Evolutionary conservation across 1,140 invertebrate species (phyloP), one percentile per base, ranked within the genome.

Genomic region (Atta cephalotes): DNA sequence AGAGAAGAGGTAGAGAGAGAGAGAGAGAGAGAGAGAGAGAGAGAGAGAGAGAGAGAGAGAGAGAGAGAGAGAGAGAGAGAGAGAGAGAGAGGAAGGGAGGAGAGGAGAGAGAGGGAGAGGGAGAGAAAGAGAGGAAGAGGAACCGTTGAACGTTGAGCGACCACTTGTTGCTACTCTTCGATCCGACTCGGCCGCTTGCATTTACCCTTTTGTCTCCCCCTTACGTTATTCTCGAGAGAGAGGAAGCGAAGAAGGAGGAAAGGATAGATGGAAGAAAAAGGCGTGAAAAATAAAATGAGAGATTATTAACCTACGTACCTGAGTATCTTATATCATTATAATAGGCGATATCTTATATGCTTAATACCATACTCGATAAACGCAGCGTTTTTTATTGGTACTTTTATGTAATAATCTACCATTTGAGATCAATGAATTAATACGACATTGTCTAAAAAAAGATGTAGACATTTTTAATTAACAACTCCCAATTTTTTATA

Each of bases 161-260:
- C 93, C 93, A 94, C 93, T 94, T 94, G 93, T 94, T 94, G 93
- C 93, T 94, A 89, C 80, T 66, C 91, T 91, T 92, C 91, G 92
- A 91, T 92, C 90, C 90, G 35, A 80, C 84, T 58, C 78, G 70
- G 31, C 39, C 49, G 66, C 21, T 81, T 53, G 51, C 80, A 77
- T 72, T 85, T 72, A 77, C 78, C 85, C 86, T 66, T 70, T 86
- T 87, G 62, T 81, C 56, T 84, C 31, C 18, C 60, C 60, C 35
- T 18, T 21, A 9, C 53, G 9, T 56, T 35, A 71, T 71, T 45
- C 39, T 45, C 39, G 51, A 72, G 21, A 84, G 45, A 58, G n/a
- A 81, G 21, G 28, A 10, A 65, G 49, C 1, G 16, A 16, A 28
- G 6, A 45, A 53, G 25, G 62, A 72, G 5, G 3, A 82, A 62